Conservation (phyloP, 2,797 vertebrate species). For the Spinus olivaceus region DNA sequence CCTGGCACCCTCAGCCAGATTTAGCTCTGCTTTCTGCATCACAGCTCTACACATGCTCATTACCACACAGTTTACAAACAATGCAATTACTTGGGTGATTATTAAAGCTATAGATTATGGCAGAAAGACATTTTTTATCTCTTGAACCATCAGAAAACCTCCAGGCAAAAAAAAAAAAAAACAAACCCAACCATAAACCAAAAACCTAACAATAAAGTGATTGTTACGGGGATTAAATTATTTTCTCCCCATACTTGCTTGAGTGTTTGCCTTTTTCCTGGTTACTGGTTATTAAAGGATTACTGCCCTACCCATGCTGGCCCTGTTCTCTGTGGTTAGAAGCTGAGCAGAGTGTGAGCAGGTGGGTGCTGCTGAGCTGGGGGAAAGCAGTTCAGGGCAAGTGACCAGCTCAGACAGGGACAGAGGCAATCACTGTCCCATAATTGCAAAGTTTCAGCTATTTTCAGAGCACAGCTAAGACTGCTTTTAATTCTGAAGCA, state of each 20-base stretch:
- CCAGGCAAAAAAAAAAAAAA: background rate
- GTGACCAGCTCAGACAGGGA: background rate
- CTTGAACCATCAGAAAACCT: background rate
- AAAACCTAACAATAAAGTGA: background rate
- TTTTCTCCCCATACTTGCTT: accelerated
- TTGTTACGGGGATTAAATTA: background rate
- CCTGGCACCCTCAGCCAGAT: background rate
- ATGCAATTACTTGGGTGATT: slow-evolving; percentile 10
- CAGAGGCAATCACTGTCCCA: background rate
- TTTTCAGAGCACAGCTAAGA: background rate
- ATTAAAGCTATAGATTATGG: background rate
- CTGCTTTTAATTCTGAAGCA: background rate
- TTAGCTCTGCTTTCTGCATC: background rate
- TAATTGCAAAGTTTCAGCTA: background rate
- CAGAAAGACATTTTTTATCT: slow-evolving; percentile 8
- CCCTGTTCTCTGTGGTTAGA: background rate
- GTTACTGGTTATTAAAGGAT: background rate
- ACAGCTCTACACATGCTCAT: background rate
- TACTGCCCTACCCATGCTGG: background rate
- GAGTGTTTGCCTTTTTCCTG: background rate
- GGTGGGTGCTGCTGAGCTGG: background rate
- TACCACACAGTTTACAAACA: background rate
- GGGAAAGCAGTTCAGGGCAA: background rate
- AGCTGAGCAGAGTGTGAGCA: background rate
- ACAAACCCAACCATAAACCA: background rate